A percentile compares a stretch with the other conserved stretches of the same genome.
These are phyloP conservation scores for Anomalospiza imberbis DNA, from an alignment of 2,797 vertebrate species.

Conservation along the genomic window DNA sequence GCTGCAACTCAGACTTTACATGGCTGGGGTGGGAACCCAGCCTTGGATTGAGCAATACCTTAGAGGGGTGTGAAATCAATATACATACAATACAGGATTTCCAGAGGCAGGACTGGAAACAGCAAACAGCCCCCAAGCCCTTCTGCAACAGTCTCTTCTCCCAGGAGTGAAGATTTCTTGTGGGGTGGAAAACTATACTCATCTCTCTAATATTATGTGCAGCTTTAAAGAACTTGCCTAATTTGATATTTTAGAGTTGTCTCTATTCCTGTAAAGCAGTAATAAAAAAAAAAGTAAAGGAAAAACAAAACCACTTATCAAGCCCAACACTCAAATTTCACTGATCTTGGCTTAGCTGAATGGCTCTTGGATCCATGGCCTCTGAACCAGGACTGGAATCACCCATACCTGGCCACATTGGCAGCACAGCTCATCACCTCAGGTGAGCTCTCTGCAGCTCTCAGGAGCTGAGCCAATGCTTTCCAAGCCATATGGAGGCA, in stretches of 20 bases:
- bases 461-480: not conserved
- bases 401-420: fast-evolving
- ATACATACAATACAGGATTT: not conserved
- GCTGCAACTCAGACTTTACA: not conserved
- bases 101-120: not conserved
- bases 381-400: not conserved
- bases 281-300: not conserved
- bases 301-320: not conserved
- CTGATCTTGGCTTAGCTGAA: not conserved
- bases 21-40: not conserved
- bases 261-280: not conserved
- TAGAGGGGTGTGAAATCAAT: not conserved
- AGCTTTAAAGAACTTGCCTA: not conserved
- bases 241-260: not conserved
- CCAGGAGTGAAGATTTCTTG: not conserved
- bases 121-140: not conserved
- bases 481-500: not conserved
- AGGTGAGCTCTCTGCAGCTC: not conserved
- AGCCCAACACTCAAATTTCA: not conserved
- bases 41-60: not conserved
- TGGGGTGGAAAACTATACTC: not conserved
- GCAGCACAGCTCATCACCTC: not conserved
- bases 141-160: not conserved
- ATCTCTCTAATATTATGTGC: not conserved
- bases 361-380: not conserved